Percentiles rank a stretch among this genome's conserved stretches.
These are phyloP conservation scores for Nannoperca australis DNA, from an alignment of 2,797 vertebrate genomes.

Conservation along the genomic window DNA sequence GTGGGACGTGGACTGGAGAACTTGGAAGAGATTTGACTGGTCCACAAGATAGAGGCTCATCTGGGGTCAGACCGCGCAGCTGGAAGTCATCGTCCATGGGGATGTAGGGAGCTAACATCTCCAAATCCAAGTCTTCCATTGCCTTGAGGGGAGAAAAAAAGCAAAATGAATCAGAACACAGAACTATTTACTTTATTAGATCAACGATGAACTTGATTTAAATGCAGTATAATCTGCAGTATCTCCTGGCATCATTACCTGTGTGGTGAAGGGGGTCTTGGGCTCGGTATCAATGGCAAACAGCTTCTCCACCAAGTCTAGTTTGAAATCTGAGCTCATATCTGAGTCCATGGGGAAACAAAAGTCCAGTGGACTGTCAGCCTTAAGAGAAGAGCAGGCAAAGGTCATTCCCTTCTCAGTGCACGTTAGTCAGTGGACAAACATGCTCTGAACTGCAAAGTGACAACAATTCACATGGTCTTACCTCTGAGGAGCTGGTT, in stretches of 20 bases:
- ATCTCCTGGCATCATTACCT: slow-evolving; percentile 84
- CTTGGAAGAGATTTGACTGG: slow-evolving; percentile 72
- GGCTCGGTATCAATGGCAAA: slow-evolving; percentile 96
- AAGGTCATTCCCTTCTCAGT: not conserved
- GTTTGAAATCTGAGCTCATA: slow-evolving; percentile 93
- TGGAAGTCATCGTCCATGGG: slow-evolving; percentile 99
- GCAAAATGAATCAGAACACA: not conserved
- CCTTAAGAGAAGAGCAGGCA: slow-evolving; percentile 78
- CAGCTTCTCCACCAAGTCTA: slow-evolving; percentile 96
- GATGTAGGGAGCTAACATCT: slow-evolving; percentile 98
- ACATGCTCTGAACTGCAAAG: not conserved
- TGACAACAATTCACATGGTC: not conserved
- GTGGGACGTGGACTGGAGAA: slow-evolving; percentile 75
- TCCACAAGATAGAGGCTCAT: slow-evolving; percentile 83
- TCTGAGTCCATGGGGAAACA: slow-evolving; percentile 93
- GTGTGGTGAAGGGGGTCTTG: slow-evolving; percentile 91
- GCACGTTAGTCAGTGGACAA: not conserved
- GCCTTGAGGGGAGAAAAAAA: slow-evolving; percentile 74
- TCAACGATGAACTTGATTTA: not conserved
- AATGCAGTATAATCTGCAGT: not conserved
- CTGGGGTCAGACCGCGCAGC: slow-evolving; percentile 89
- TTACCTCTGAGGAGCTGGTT: slow-evolving; percentile 89
- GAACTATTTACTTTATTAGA: not conserved
- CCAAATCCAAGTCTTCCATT: slow-evolving; percentile 92
- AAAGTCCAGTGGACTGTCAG: slow-evolving; percentile 88